Evolutionary conservation across 92 coral and sea anemone genomes (phyloP).

Genomic region (Meandrina meandrites): DNA sequence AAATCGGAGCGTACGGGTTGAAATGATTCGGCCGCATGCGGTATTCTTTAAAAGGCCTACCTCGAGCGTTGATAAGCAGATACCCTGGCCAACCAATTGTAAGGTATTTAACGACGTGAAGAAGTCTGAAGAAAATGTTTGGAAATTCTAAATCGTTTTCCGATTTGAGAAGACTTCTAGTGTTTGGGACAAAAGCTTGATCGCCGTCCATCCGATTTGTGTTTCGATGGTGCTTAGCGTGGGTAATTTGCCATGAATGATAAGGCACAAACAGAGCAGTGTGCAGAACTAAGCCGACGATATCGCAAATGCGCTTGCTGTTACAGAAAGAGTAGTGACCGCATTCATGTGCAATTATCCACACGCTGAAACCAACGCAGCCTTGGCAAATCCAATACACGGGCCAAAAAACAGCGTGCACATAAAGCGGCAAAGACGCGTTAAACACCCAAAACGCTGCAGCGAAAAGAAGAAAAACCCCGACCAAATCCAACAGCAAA

Average conservation of each 20-base stretch:
- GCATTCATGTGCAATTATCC: constrained; percentile 93
- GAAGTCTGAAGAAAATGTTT: constrained; percentile 51
- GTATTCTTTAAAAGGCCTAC: constrained; percentile 49
- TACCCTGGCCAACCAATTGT: constrained; percentile 83
- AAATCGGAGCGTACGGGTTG: constrained; percentile 71
- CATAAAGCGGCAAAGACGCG: constrained; percentile 68
- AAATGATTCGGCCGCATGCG: constrained; percentile 65
- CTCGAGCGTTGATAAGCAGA: constrained; percentile 75
- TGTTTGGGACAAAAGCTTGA: constrained; percentile 86
- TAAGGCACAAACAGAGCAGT: constrained; percentile 75
- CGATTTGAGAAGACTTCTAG: constrained; percentile 54
- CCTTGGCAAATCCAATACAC: constrained; percentile 92
- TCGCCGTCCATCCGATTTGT: constrained; percentile 90
- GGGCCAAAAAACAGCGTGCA: constrained; percentile 77
- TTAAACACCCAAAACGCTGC: constrained; percentile 60
- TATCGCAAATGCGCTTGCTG: constrained; percentile 75
- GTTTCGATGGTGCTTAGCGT: constrained; percentile 78
- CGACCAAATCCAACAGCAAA: constrained; percentile 60
- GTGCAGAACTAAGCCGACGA: constrained; percentile 76
- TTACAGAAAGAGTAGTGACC: constrained; percentile 87
- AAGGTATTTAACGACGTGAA: constrained; percentile 64
- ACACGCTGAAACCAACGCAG: constrained; percentile 77
- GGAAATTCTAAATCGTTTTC: constrained; percentile 75
- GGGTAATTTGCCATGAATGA: constrained; percentile 86
- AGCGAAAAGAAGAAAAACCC: constrained; percentile 52